Evolutionary conservation across 2,113 vertebrate genomes (phyloP).

Genomic region (Pyxicephalus adspersus): DNA sequence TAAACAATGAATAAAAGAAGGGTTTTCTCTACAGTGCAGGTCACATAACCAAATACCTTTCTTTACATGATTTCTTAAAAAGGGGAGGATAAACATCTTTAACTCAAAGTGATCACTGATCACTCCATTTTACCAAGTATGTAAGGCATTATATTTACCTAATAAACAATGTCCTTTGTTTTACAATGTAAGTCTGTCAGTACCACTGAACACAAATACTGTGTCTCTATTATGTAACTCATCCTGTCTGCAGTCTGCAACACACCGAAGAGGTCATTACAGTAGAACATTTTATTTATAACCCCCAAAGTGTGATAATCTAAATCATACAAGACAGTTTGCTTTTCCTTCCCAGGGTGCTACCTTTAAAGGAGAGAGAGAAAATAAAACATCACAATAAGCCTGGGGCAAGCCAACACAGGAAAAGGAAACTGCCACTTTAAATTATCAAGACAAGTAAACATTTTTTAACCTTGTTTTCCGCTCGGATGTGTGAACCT

Average conservation of each 20-base stretch:
- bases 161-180: neutral
- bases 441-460: slow-evolving; percentile 49
- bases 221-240: neutral
- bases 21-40: too few species aligned
- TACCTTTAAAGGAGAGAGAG: slow-evolving; percentile 62
- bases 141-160: too few species aligned
- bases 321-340: slow-evolving; percentile 47
- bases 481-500: neutral
- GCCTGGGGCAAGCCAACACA: slow-evolving; percentile 57
- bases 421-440: slow-evolving; percentile 45
- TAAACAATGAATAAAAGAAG: too few species aligned
- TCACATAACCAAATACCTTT: too few species aligned
- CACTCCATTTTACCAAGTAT: too few species aligned
- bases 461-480: slow-evolving; percentile 38
- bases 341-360: slow-evolving; percentile 19
- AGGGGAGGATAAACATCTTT: too few species aligned
- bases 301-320: slow-evolving; percentile 43
- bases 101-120: too few species aligned
- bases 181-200: neutral
- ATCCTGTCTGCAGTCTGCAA: neutral
- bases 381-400: slow-evolving; percentile 66
- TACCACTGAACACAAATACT: neutral
- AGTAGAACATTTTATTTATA: slow-evolving; percentile 22
- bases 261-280: neutral
- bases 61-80: too few species aligned